A percentile compares a stretch with the other conserved stretches of the same genome.
Evolutionary conservation across 2,113 vertebrate species (phyloP).

Genomic region (Scopus umbretta): DNA sequence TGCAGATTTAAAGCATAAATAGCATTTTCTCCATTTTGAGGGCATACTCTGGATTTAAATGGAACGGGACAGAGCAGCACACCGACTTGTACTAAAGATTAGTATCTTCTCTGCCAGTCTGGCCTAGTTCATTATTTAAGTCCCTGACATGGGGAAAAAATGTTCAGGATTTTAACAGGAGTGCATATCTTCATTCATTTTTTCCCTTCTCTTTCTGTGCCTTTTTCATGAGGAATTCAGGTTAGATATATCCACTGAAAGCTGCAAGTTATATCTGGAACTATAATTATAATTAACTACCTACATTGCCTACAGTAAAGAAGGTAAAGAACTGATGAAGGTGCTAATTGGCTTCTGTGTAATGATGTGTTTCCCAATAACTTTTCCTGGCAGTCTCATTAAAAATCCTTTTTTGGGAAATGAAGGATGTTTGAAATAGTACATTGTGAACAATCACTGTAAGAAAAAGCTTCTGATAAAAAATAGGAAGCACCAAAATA

Average conservation of each 20-base stretch:
- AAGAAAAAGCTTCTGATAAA: neutral
- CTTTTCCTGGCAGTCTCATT: neutral
- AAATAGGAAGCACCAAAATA: neutral
- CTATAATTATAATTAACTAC: neutral
- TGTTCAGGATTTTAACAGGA: neutral
- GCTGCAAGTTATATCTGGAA: neutral
- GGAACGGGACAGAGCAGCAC: neutral
- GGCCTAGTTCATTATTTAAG: neutral
- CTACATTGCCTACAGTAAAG: neutral
- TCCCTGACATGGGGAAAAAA: accelerated
- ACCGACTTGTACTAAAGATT: neutral
- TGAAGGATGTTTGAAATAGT: neutral
- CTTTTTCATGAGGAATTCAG: neutral
- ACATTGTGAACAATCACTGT: neutral
- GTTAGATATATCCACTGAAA: neutral
- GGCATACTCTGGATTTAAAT: neutral
- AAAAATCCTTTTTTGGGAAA: neutral
- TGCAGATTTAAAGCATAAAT: neutral
- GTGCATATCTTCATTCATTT: neutral
- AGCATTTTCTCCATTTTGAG: neutral
- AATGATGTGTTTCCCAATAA: neutral
- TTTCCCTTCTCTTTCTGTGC: neutral
- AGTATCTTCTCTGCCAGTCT: neutral
- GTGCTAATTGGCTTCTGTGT: neutral
- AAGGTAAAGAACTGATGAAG: neutral